Base-by-base conservation (phyloP, 2,113 vertebrate genomes). In the Phoxinus phoxinus region DNA sequence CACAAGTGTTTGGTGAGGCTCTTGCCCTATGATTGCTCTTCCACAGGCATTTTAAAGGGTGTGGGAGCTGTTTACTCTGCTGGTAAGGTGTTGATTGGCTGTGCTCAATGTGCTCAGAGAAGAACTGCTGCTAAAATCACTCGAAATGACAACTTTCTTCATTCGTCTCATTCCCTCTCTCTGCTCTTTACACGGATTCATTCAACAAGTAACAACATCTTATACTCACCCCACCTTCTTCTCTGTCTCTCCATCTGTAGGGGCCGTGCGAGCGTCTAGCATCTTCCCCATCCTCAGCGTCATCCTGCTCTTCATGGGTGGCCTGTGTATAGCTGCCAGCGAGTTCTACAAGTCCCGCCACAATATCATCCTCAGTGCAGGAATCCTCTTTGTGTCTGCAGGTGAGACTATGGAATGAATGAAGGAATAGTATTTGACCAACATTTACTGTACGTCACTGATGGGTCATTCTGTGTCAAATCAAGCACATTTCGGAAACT, bases 231-330 rank as follows among this genome's bases (percentile, higher is more conserved):
- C 51, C 23, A 86, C 83, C 89, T 86, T 90, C 86, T 75, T 56
- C 84, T 44, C 44, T 37, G 63, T 75, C 58, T 82, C 41, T 61
- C 69, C 23, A 1, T 87, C 37, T 61, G 48, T 95, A 99, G 98
- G 98, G 93, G 98, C 98, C 56, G 98, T 99, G 88, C 96, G 98
- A 93, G 98, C 98, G 92, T 99, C 98, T 87, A 99, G 98, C 94
- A 98, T 99, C 93, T 99, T 99, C 93, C 98, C 98, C n/a, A 99
- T 99, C 95, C 97, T 99, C 93, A 99, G 98, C 2, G 98, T 99
- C 94, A 98, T 99, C 93, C 96, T 99, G 93, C 97, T 99, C 89
- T 99, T 99, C 95, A 99, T 99, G 97, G 98, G 97, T 84, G 98
- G 98, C 67, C 97, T 99, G 92, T 99, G 98, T 94, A 98, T 99